Conservation (phyloP, 1,140 invertebrate species). For the Hestina assimilis region DNA sequence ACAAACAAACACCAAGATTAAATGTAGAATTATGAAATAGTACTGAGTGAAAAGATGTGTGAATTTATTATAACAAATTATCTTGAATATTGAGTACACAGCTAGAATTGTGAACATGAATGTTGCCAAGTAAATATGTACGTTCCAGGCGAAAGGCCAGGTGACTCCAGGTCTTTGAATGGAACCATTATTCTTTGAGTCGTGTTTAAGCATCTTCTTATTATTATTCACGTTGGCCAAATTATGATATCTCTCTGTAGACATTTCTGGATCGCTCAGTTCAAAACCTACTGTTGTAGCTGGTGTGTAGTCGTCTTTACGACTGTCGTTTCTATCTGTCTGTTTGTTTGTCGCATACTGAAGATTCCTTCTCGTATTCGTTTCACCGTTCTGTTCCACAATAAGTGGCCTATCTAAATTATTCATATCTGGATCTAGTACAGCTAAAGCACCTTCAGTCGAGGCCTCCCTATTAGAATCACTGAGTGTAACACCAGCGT, state of each 20-base stretch:
- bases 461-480: slow-evolving; percentile 66
- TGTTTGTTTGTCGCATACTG: slow-evolving; percentile 72
- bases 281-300: slow-evolving; percentile 72
- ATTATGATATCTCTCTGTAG: slow-evolving; percentile 76
- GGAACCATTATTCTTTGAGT: slow-evolving; percentile 57
- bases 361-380: slow-evolving; percentile 73
- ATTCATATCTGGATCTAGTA: slow-evolving; percentile 76
- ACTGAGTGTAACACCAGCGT: slow-evolving; percentile 64
- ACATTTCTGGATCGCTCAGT: slow-evolving; percentile 71
- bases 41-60: slow-evolving; percentile 88
- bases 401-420: slow-evolving; percentile 76
- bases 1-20: slow-evolving; percentile 89
- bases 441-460: slow-evolving; percentile 71
- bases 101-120: slow-evolving; percentile 89
- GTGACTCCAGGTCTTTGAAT: slow-evolving; percentile 75
- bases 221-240: slow-evolving; percentile 73
- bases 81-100: slow-evolving; percentile 89
- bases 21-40: slow-evolving; percentile 91
- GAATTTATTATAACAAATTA: slow-evolving; percentile 88
- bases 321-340: slow-evolving; percentile 53
- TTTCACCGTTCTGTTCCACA: slow-evolving; percentile 73
- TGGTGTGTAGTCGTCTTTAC: slow-evolving; percentile 58
- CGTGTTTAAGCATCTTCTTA: slow-evolving; percentile 67
- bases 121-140: slow-evolving; percentile 92
- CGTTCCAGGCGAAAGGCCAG: slow-evolving; percentile 91